Base-by-base conservation (phyloP, 2,797 vertebrate species). In the Macroramphosus scolopax region DNA sequence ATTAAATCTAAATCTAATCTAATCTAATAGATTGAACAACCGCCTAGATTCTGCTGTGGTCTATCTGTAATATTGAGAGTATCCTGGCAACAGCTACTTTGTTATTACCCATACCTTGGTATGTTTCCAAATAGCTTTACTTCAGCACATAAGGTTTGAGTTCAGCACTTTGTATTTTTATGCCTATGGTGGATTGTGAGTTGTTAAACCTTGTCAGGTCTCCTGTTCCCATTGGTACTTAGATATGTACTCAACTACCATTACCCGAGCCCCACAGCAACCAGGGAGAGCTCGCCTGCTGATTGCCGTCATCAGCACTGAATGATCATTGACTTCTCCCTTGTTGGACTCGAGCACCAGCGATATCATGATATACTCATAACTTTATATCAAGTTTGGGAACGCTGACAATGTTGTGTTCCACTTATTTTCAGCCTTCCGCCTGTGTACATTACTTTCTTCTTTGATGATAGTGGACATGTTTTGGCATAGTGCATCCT, bases 331-430 rank as follows among this genome's bases (percentile, higher is more conserved):
- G 64, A 69, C 66, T 55, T 73, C 52, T 78, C 54, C 62, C 68
- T 62, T 36, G 71, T 63, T 63, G 62, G 63, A 68, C 50, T 53
- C 42, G 5, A 52, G 54, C 64, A 42, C 13, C 51, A 60, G 60
- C 63, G 51, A 52, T 46, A 58, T 62, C 51, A 70, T 46, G 50
- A 75, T 75, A 70, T n/a, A n/a, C 68, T 68, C 64, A 68, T 68
- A 81, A 67, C 61, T 78, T 81, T 75, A 51, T 76, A 74, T 74
- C 72, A 68, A 50, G 53, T 78, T 73, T 74, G 53, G 52, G 62
- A 68, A 57, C 43, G 63, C 61, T 72, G 61, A 64, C 42, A 55
- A 51, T 62, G 61, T 64, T 44, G 49, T 49, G 60, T 51, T 68
- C 45, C 57, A 56, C 57, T 61, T 51, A 47, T 68, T 57, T 57